Evolutionary conservation across 2,797 vertebrate genomes (phyloP).

Genomic region (Spinus olivaceus): DNA sequence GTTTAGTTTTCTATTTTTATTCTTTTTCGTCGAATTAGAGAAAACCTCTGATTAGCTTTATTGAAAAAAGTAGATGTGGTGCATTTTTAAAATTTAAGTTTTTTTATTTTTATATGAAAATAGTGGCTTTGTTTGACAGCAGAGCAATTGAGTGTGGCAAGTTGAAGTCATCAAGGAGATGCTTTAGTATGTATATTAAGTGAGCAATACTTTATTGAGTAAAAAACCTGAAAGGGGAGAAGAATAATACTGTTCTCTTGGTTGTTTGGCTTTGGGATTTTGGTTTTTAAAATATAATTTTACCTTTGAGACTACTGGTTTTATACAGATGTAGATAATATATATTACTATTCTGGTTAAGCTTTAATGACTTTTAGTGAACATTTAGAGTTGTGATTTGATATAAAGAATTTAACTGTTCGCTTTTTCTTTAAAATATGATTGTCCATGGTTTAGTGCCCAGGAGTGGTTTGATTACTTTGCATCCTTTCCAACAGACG

Average conservation of each 20-base stretch:
- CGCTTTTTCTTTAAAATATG: not conserved
- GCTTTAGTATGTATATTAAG: not conserved
- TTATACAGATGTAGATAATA: not conserved
- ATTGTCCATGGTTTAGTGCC: not conserved
- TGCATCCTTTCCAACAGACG: constrained; percentile 38
- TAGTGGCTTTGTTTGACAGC: not conserved
- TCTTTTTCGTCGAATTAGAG: not conserved
- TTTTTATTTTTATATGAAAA: not conserved
- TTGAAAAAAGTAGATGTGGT: not conserved
- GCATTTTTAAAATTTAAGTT: not conserved
- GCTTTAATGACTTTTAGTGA: constrained; percentile 19
- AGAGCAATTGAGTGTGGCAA: not conserved
- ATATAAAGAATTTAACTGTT: not conserved
- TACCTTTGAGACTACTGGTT: not conserved
- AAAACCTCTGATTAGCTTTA: not conserved
- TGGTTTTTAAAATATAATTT: not conserved
- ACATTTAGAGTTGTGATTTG: not conserved
- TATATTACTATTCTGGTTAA: constrained; percentile 27
- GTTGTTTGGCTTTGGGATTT: not conserved
- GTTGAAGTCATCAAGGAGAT: not conserved
- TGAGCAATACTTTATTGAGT: not conserved
- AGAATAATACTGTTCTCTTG: not conserved
- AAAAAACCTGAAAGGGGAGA: not conserved
- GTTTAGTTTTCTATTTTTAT: not conserved
- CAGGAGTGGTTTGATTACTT: constrained; percentile 43